Conservation (phyloP, 2,888 invertebrate species). For the Cepaea hortensis region DNA sequence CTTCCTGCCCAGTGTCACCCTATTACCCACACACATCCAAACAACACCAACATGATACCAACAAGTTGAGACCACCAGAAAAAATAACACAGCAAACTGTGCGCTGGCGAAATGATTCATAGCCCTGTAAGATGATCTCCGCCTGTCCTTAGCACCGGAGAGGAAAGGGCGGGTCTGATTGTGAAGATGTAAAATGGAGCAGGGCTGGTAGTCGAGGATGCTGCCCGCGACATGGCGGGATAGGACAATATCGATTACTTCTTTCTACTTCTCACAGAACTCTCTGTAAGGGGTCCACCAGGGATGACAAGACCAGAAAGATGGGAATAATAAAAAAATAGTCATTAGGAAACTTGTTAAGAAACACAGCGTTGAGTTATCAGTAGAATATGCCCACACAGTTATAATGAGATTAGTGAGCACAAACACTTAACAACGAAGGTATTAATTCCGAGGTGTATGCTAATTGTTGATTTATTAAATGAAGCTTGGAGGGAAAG, state of each 20-base stretch:
- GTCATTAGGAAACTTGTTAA: too few species aligned
- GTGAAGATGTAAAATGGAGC: background rate
- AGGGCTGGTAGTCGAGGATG: background rate
- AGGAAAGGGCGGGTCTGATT: background rate
- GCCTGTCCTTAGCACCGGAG: background rate
- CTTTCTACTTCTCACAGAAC: background rate
- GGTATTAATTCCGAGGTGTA: too few species aligned
- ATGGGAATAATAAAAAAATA: background rate
- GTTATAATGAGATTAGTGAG: background rate
- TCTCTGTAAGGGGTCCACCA: background rate
- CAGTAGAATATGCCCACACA: background rate
- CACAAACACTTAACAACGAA: background rate
- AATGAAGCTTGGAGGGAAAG: too few species aligned
- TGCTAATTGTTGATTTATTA: too few species aligned
- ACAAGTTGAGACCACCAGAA: background rate
- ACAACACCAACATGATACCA: background rate
- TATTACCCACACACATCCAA: too few species aligned
- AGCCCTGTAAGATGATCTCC: background rate
- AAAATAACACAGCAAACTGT: background rate
- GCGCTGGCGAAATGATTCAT: constrained; percentile 15
- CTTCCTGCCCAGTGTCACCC: too few species aligned
- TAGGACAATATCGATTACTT: background rate
- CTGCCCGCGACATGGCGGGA: background rate
- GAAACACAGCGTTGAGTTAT: too few species aligned
- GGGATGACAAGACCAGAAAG: background rate